Conservation (phyloP, 2,797 vertebrate species). For the Crocidura indochinensis region DNA sequence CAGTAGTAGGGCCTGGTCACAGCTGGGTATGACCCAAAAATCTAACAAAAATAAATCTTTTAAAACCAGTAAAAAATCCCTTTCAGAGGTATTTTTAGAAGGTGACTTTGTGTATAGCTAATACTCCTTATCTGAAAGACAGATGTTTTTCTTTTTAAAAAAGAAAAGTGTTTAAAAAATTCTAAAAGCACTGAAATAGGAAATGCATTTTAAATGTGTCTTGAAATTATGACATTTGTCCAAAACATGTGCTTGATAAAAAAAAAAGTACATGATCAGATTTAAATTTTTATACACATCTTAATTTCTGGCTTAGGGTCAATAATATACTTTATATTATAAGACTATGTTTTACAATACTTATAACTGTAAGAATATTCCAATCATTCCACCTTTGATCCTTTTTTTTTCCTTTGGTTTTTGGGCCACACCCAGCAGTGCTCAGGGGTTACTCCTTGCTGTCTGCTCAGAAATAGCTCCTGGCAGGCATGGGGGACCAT, state of each 20-base stretch:
- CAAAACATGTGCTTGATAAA: not conserved
- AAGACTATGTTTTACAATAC: not conserved
- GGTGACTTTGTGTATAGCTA: conserved; percentile 10
- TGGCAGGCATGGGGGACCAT: too few species aligned
- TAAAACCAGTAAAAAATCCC: not conserved
- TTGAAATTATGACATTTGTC: not conserved
- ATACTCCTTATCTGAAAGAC: conserved; percentile 22
- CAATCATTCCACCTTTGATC: too few species aligned
- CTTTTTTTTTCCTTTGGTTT: too few species aligned
- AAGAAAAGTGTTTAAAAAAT: conserved; percentile 26
- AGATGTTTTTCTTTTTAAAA: not conserved
- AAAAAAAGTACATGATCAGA: conserved; percentile 4
- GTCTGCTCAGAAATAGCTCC: too few species aligned
- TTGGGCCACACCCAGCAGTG: too few species aligned
- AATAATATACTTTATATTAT: not conserved
- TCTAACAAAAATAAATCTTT: conserved; percentile 10
- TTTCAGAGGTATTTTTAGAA: conserved; percentile 44
- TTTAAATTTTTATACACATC: conserved; percentile 40
- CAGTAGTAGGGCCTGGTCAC: too few species aligned
- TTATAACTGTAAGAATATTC: too few species aligned
- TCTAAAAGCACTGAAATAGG: not conserved
- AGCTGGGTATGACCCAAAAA: too few species aligned
- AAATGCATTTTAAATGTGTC: not conserved
- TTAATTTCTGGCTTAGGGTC: conserved; percentile 11
- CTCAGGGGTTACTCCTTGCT: too few species aligned